Conservation (phyloP, 1,140 invertebrate genomes). For the Scylla paramamosain region DNA sequence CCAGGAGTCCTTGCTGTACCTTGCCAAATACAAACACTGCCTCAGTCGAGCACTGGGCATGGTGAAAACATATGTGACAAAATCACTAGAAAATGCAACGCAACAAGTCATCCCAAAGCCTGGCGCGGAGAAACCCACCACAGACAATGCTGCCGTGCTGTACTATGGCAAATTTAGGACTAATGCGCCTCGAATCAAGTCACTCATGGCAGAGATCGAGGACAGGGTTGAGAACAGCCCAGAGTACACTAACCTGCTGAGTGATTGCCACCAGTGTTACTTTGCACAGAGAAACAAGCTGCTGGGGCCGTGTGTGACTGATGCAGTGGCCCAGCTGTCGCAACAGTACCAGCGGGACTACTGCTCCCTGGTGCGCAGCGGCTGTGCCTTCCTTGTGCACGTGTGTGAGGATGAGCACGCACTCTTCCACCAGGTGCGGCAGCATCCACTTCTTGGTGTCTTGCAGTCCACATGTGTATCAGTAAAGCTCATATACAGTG, state of each 20-base stretch:
- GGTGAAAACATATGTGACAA: constrained; percentile 88
- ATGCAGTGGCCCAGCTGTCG: constrained; percentile 87
- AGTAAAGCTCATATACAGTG: too few relatives aligned
- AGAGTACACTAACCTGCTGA: constrained; percentile 88
- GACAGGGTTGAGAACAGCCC: constrained; percentile 81
- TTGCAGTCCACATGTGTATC: too few relatives aligned
- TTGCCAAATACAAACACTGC: constrained; percentile 89
- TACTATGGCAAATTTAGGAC: constrained; percentile 97
- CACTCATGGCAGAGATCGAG: constrained; percentile 91
- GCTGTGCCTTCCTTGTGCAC: constrained; percentile 93
- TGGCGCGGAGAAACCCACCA: constrained; percentile 78
- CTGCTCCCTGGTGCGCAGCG: constrained; percentile 91
- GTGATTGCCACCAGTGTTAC: constrained; percentile 93
- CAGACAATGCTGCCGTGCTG: constrained; percentile 91
- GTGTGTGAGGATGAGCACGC: constrained; percentile 95
- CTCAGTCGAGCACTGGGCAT: constrained; percentile 89
- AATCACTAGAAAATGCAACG: constrained; percentile 88
- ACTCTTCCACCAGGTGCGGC: constrained; percentile 87
- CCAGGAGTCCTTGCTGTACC: constrained; percentile 81
- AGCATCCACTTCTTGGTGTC: constrained; percentile 81
- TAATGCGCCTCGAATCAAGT: constrained; percentile 89
- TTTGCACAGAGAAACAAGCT: constrained; percentile 88
- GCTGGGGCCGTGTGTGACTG: constrained; percentile 87
- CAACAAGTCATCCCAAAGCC: constrained; percentile 84
- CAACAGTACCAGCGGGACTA: constrained; percentile 89